These are phyloP conservation scores for Spisula solida DNA, from an alignment of 2,888 invertebrate species.

Conservation along the genomic window DNA sequence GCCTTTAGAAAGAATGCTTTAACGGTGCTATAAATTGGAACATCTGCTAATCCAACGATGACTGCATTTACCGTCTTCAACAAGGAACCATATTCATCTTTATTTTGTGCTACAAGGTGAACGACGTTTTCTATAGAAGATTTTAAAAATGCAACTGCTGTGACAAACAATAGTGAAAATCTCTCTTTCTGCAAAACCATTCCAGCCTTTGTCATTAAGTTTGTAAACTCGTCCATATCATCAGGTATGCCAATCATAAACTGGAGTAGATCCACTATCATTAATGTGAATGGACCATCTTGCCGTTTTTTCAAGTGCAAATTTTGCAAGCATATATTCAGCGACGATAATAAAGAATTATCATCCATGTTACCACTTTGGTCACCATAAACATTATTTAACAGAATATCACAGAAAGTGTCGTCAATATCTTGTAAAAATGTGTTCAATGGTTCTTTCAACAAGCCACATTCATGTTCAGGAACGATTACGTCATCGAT, in stretches of 20 bases:
- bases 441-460: constrained; percentile 41
- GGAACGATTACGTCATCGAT: constrained; percentile 20
- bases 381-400: neutral
- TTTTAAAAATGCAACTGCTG: constrained; percentile 54
- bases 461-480: constrained; percentile 25
- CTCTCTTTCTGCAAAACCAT: constrained; percentile 20
- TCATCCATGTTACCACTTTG: neutral
- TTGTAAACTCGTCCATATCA: neutral
- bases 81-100: no score
- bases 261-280: constrained; percentile 51
- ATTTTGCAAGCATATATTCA: constrained; percentile 26
- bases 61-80: constrained; percentile 36
- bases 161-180: constrained; percentile 39
- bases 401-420: constrained; percentile 2
- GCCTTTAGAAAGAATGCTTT: constrained; percentile 38
- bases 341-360: constrained; percentile 3
- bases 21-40: neutral
- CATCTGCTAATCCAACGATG: neutral
- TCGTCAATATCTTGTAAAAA: constrained; percentile 26
- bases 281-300: constrained; percentile 37
- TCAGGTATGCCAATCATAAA: neutral
- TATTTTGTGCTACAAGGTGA: neutral
- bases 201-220: constrained; percentile 26
- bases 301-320: neutral
- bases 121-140: constrained; percentile 5